Evolutionary conservation across 2,113 vertebrate genomes (phyloP).

Genomic region (Phylloscopus trochilus): DNA sequence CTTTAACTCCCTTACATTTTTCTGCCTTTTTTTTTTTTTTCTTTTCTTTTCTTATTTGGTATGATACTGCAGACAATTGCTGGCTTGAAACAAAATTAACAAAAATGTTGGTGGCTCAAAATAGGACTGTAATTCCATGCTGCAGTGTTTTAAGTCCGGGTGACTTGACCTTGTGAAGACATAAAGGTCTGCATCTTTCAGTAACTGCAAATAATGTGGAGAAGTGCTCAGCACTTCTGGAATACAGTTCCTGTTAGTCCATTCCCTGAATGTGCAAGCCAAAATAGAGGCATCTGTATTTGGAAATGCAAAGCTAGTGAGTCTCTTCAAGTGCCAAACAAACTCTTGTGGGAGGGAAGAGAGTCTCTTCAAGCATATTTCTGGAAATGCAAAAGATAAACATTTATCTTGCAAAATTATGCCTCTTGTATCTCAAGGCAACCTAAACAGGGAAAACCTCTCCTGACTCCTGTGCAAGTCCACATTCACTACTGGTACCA

Average conservation of each 20-base stretch:
- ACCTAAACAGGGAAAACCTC: neutral
- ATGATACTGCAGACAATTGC: neutral
- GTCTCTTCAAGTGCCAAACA: neutral
- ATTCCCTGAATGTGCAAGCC: neutral
- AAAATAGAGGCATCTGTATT: neutral
- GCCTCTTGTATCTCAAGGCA: neutral
- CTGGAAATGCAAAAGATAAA: neutral
- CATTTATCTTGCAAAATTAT: neutral
- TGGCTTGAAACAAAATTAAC: neutral
- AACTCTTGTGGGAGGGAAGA: neutral
- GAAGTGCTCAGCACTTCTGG: neutral
- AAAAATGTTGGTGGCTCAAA: neutral
- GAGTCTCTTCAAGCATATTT: neutral
- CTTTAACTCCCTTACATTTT: neutral
- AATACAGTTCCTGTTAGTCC: neutral
- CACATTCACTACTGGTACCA: neutral
- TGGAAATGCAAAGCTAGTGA: neutral
- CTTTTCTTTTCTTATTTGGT: neutral
- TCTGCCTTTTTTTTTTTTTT: neutral
- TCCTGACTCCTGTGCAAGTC: neutral
- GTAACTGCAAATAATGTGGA: neutral
- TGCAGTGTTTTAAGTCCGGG: neutral
- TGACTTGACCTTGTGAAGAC: conserved; percentile 6
- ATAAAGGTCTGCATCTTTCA: neutral
- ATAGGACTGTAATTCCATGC: conserved; percentile 27